Percentiles rank a stretch among this genome's conserved stretches.
Evolutionary conservation across 2,797 vertebrate species (phyloP).

Genomic region (Muscicapa comitata): DNA sequence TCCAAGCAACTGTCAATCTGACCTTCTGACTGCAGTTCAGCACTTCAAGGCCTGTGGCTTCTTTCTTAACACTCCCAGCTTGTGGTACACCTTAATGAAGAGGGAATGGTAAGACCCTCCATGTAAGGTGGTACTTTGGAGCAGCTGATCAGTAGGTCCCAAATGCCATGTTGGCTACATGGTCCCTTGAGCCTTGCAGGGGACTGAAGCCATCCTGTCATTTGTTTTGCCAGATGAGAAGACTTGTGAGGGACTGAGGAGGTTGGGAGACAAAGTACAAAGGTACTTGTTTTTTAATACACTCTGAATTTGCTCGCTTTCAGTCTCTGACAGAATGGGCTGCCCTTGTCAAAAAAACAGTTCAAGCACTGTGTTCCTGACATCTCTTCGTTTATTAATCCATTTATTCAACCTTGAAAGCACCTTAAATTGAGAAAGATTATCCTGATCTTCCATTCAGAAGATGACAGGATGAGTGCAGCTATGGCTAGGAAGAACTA

Average conservation of each 20-base stretch:
- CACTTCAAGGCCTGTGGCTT: too few relatives aligned
- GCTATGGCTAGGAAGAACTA: neutral
- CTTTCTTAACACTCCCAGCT: too few relatives aligned
- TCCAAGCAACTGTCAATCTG: too few relatives aligned
- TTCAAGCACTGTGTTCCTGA: neutral
- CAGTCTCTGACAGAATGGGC: neutral
- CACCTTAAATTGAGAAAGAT: neutral
- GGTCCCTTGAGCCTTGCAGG: neutral
- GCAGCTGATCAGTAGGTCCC: neutral
- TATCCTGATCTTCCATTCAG: neutral
- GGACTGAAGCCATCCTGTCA: neutral
- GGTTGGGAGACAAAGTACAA: neutral
- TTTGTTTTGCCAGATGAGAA: neutral
- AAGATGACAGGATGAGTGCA: neutral
- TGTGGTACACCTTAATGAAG: neutral
- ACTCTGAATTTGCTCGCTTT: neutral
- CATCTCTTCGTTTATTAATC: neutral
- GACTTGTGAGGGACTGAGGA: neutral
- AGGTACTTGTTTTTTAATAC: neutral
- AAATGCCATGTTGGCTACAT: rapidly evolving
- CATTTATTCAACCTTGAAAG: neutral
- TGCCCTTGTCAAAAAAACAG: neutral
- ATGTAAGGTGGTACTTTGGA: neutral
- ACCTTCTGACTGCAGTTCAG: neutral
- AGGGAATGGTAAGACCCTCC: neutral